Percentiles rank a stretch among this genome's conserved stretches.
Conservation (phyloP, 2,113 vertebrate species). For the Psittacara wagleri region DNA sequence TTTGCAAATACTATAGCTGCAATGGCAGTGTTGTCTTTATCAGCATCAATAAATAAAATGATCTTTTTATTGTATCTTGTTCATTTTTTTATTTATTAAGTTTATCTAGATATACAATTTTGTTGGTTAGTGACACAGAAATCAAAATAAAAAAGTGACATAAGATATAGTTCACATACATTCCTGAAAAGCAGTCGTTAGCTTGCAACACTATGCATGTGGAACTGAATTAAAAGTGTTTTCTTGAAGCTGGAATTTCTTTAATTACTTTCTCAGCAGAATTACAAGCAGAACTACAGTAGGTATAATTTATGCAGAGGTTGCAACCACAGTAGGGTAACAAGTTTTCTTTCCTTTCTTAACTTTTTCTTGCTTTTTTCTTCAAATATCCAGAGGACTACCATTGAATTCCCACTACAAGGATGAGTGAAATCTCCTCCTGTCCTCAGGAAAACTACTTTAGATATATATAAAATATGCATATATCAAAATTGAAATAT, state of each 20-base stretch:
- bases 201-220: background rate
- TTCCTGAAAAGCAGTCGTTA: background rate
- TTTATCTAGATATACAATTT: background rate
- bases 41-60: background rate
- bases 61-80: background rate
- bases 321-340: background rate
- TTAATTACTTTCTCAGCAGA: conserved; percentile 14
- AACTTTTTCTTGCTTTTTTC: background rate
- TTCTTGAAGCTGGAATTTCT: background rate
- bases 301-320: background rate
- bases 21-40: background rate
- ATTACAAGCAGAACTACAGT: background rate
- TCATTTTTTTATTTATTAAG: background rate
- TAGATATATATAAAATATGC: background rate
- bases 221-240: background rate
- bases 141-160: background rate
- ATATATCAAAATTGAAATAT: background rate
- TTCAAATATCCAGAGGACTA: background rate
- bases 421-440: background rate
- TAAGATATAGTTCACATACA: background rate
- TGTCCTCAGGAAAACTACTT: background rate
- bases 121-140: background rate
- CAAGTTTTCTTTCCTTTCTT: background rate
- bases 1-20: background rate
- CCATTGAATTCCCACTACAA: background rate